Base-by-base conservation (phyloP, 2,113 vertebrate species). In the Mesembrinibis cayennensis region DNA sequence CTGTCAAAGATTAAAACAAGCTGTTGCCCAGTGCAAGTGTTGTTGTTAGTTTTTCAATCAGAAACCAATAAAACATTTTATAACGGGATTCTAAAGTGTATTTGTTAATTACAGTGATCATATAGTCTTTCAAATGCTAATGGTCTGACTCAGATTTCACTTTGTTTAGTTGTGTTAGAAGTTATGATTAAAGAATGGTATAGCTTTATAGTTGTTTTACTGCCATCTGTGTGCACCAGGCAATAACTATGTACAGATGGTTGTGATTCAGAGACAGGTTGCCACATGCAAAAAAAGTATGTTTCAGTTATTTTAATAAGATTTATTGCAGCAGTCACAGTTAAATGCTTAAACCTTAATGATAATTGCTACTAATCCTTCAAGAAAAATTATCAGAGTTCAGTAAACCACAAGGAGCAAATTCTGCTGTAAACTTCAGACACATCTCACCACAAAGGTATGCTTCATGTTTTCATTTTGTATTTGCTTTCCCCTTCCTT, bases 241-340 rank as follows among this genome's bases (percentile, higher is more conserved):
- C 98, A 98, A 98, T 99, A 99, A 99, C 99, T 99, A 98, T 97
- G 98, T 99, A 98, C 99, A 99, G 99, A 99, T 99, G 99, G 99
- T 97, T 98, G 96, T 98, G 98, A 99, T 99, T 98, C 97, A 97
- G 98, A 99, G 99, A 99, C 99, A 99, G 99, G 99, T 99, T 99
- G 98, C 99, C 98, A 99, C 98, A 99, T 98, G 98, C 98, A 97
- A 98, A 98, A 98, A 96, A 98, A 98, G 98, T 99, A 98, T 98
- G 98, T 99, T 99, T 99, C 98, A 98, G 99, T 99, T 99, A 99
- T 99, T 99, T 99, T 99, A 99, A 98, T 99, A 99, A 99, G 99
- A 99, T 99, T 99, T 99, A 99, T 99, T 98, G 98, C 98, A 95
- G 94, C 98, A 98, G 98, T 99, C 98, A 98, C 98, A 99, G 98